Evolutionary conservation across 1,140 invertebrate species (phyloP), one percentile per base, ranked within the genome.

Genomic region (Aphelenchoides fujianensis): DNA sequence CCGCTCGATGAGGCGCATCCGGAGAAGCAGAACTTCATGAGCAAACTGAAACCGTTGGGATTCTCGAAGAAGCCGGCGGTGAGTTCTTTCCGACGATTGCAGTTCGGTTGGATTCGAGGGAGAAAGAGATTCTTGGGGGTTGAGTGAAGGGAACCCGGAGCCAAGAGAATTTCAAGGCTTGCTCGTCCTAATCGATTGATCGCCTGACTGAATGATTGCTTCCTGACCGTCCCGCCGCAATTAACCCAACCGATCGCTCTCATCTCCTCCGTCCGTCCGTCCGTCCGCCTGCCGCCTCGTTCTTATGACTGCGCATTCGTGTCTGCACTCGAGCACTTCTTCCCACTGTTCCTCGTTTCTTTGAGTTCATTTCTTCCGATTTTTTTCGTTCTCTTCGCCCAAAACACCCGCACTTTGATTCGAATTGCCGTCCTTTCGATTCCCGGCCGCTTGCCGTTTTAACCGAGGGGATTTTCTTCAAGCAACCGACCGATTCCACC

Each of bases 11-110:
- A 82, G 68, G 81, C 81, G 31, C 80, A 82, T 72, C 79, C 81
- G 3, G 81, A 84, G 67, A 79, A 82, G 53, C 67, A 83, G 52
- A 84, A 81, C 27, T 82, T 83, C 59, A 83, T 84, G 57, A 69
- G 75, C 23, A 83, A 83, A 70, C 64, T 83, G n/a, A 83, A 83
- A 48, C 78, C 82, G n/a, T 66, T 82, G 9, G 82, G 80, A 19
- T 82, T 82, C 64, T 62, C 75, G 2, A 80, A 81, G 52, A 83
- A 84, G 69, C 69, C 74, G 41, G 74, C 80, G 79, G 79, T 82
- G 28, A 31, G 75, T 52, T 54, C 23, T 23, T 48, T 48, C 23
- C 23, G 23, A 48, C 41, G 41, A 48, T 48, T 48, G 41, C n/a
- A n/a, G n/a, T n/a, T 48, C 41, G 41, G 12, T 48, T 48, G 41